Conservation (phyloP, 2,113 vertebrate species). For the Lasiurus cinereus region DNA sequence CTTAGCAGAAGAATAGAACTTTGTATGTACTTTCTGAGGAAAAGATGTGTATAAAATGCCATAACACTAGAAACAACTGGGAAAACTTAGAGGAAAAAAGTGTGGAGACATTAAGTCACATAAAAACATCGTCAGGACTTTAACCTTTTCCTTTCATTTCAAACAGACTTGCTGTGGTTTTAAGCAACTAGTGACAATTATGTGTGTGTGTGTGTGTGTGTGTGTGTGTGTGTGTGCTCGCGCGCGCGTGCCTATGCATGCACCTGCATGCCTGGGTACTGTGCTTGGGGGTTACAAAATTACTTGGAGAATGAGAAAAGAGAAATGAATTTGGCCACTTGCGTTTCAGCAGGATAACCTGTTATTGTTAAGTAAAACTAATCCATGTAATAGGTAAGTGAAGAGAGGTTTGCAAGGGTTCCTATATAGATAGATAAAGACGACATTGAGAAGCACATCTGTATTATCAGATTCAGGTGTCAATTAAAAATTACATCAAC, state of each 20-base stretch:
- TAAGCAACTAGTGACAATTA: slow-evolving; percentile 31
- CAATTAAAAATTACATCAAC: slow-evolving; percentile 94
- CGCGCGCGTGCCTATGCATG: not conserved
- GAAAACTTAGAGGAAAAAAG: slow-evolving; percentile 39
- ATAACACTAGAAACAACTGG: slow-evolving; percentile 3
- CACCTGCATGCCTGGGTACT: not conserved
- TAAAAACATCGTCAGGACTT: slow-evolving; percentile 3
- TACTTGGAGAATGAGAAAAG: not conserved
- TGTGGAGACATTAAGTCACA: slow-evolving; percentile 16
- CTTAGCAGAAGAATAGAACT: slow-evolving; percentile 40
- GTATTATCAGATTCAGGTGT: slow-evolving; percentile 94
- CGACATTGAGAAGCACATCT: slow-evolving; percentile 87
- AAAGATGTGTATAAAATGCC: slow-evolving; percentile 31
- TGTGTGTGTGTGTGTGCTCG: too few relatives aligned
- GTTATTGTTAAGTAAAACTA: slow-evolving; percentile 84
- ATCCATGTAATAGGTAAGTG: slow-evolving; percentile 80
- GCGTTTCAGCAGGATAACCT: slow-evolving; percentile 82
- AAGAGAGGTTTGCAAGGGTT: slow-evolving; percentile 82
- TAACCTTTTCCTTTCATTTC: slow-evolving; percentile 59
- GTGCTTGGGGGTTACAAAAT: not conserved
- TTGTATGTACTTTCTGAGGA: not conserved
- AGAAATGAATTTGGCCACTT: slow-evolving; percentile 83
- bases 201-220: not conserved
- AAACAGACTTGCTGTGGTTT: slow-evolving; percentile 75
- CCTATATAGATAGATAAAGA: slow-evolving; percentile 80